Base-by-base conservation (phyloP, 2,888 invertebrate genomes). In the Drosophila merina region DNA sequence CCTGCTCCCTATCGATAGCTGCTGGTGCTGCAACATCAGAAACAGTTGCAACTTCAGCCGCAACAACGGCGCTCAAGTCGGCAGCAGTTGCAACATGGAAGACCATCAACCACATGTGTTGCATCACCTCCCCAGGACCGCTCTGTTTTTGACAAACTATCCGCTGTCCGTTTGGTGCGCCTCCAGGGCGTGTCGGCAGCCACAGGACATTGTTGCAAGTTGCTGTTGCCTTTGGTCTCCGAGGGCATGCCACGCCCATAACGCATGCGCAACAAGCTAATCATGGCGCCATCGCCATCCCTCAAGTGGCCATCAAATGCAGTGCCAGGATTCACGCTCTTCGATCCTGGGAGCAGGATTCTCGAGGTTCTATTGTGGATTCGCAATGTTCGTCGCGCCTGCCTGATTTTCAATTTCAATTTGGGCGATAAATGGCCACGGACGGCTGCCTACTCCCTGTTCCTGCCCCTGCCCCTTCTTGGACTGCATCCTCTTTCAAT, bases 211-310 rank as follows among this genome's bases (percentile, higher is more conserved):
- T 56, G 52, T 69, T 51, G 47, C 69, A 49, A 54, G 52, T 20
- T 56, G 28, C 28, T 28, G 28, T 28, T 28, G 28, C 28, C 5
- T 28, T 28, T 28, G 28, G 28, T 6, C 28, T 28, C 28, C 6
- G 40, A 7, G 10, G 62, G 30, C 30, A 14, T 33, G 60, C 49
- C 71, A 75, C 76, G 78, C 76, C 76, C 78, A 78, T 56, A 78
- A 75, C 76, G 76, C 76, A 77, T 77, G 76, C 76, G 76, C 78
- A 78, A 78, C 69, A 67, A 67, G 67, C 76, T 77, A 78, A 77
- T 77, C 66, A 63, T 33, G 20, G 9, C 9, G 6, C 20, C 20
- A 20, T 20, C 12, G 14, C 25, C 36, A 25, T 28, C 7, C 12
- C 51, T 28, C 54, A 51, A 71, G 71, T 67, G 57, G 54, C 54